phyloP scores from a whole-genome alignment of 2,888 invertebrate species.

The Bhutanitis thaidina region DNA sequence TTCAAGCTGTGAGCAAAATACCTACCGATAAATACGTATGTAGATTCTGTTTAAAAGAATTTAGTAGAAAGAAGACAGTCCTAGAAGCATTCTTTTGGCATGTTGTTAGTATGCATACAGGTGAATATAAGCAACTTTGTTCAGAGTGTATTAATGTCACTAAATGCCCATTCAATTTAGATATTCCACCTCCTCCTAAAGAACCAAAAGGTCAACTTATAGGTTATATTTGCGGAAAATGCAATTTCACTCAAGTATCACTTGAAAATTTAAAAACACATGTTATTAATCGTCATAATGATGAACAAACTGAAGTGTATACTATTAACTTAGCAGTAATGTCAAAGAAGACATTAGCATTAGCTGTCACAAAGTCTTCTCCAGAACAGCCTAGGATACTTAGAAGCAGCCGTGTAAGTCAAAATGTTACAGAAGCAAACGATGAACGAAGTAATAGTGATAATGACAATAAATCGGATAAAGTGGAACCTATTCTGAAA shows the following conservation, averaged over 20 bases:
- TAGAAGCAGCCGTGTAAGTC: slow-evolving; percentile 45
- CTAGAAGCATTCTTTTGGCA: slow-evolving; percentile 84
- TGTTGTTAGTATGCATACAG: slow-evolving; percentile 85
- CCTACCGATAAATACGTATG: slow-evolving; percentile 58
- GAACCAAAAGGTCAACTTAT: slow-evolving; percentile 57
- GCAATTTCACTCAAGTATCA: slow-evolving; percentile 86
- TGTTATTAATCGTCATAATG: slow-evolving; percentile 76
- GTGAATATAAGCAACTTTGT: slow-evolving; percentile 86
- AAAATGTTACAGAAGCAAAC: slow-evolving; percentile 30
- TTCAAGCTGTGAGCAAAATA: slow-evolving; percentile 51
- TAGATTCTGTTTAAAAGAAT: slow-evolving; percentile 64
- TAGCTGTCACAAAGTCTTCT: slow-evolving; percentile 31
- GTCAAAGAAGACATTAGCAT: slow-evolving; percentile 41
- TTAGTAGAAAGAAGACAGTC: slow-evolving; percentile 39
- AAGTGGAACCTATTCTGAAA: neutral
- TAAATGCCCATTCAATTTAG: slow-evolving; percentile 50
- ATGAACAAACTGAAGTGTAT: slow-evolving; percentile 66
- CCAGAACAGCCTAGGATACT: slow-evolving; percentile 33
- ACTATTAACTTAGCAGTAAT: slow-evolving; percentile 58
- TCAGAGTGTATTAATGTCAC: slow-evolving; percentile 73
- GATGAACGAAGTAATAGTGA: slow-evolving; percentile 23
- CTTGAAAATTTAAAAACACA: slow-evolving; percentile 82
- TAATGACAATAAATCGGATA: neutral
- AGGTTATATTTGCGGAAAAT: slow-evolving; percentile 85
- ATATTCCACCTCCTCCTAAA: slow-evolving; percentile 65